Evolutionary conservation across 2,888 invertebrate species (phyloP), one percentile per base, ranked within the genome.

Genomic region (Teleogryllus oceanicus): DNA sequence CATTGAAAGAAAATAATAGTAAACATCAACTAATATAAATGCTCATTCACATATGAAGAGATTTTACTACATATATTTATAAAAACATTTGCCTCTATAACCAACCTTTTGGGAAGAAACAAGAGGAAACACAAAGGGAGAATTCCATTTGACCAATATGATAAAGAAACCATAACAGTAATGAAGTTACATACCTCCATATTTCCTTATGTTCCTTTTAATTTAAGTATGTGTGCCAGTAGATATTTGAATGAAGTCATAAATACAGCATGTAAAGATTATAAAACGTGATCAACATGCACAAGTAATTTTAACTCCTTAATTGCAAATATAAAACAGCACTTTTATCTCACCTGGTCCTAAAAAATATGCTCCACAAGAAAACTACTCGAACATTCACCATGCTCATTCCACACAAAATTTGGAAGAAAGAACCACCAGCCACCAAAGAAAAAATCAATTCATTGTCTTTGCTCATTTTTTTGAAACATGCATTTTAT

Each of bases 131-230:
- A 62, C 62, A 62, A 13, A 62, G 62, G 62, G 62, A 62, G 62
- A 62, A 62, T 18, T 62, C 62, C 62, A 62, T 62, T n/a, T 62
- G 62, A 62, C 62, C 62, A 62, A 62, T 62, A 62, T n/a, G n/a
- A 62, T n/a, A 37, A 37, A 37, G 37, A 62, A 62, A n/a, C n/a
- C 16, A 18, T n/a, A 62, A 62, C 13, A 62, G 62, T 18, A 62
- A 62, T 62, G 16, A 62, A 62, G 62, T n/a, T 62, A 62, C 62
- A 62, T 62, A 62, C 62, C 62, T 62, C 62, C n/a, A 13, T 62
- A 62, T 62, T 62, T 62, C 62, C 62, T 62, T 62, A 62, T n/a
- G 62, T 62, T 62, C 62, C 62, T 62, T 62, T 62, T 62, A 62
- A 62, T 62, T 62, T 62, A 62, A 62, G n/a, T 62, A n/a, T 62